These are phyloP conservation scores for Drosophila maculinotata DNA, from an alignment of 2,888 invertebrate genomes.

Conservation along the genomic window DNA sequence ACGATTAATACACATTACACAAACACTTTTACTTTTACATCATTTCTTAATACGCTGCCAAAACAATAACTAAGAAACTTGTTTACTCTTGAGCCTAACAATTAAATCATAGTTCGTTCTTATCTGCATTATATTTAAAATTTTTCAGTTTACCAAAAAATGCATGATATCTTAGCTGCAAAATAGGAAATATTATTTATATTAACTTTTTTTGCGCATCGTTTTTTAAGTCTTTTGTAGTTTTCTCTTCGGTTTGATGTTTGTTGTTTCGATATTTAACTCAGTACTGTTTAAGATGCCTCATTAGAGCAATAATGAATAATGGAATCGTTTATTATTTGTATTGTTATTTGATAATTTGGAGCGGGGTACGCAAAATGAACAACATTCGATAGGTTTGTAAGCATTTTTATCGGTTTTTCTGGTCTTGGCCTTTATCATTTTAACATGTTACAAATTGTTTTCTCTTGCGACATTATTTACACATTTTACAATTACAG, in stretches of 20 bases:
- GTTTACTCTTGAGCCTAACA: constrained; percentile 57
- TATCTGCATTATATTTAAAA: constrained; percentile 14
- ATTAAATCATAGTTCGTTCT: constrained; percentile 34
- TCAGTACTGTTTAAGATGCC: constrained; percentile 46
- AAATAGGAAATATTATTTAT: constrained; percentile 57
- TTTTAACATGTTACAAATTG: constrained; percentile 53
- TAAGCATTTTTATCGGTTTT: constrained; percentile 21
- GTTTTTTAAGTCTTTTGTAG: constrained; percentile 57
- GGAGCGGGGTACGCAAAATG: constrained; percentile 1
- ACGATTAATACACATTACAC: constrained; percentile 62
- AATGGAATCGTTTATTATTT: constrained; percentile 12
- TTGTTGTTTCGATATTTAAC: constrained; percentile 35
- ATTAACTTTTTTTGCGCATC: constrained; percentile 55
- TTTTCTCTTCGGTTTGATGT: constrained; percentile 31
- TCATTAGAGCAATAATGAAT: constrained; percentile 15
- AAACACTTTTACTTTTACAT: constrained; percentile 47
- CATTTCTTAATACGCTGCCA: constrained; percentile 12
- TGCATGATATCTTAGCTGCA: constrained; percentile 38
- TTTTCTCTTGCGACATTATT: constrained; percentile 52
- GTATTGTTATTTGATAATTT: background rate
- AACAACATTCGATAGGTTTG: constrained; percentile 7
- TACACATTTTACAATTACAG: constrained; percentile 75
- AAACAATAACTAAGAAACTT: constrained; percentile 24
- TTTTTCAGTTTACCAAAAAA: constrained; percentile 28
- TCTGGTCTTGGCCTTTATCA: constrained; percentile 45